Evolutionary conservation across 2,113 vertebrate species (phyloP).

Genomic region (Microtus pennsylvanicus): DNA sequence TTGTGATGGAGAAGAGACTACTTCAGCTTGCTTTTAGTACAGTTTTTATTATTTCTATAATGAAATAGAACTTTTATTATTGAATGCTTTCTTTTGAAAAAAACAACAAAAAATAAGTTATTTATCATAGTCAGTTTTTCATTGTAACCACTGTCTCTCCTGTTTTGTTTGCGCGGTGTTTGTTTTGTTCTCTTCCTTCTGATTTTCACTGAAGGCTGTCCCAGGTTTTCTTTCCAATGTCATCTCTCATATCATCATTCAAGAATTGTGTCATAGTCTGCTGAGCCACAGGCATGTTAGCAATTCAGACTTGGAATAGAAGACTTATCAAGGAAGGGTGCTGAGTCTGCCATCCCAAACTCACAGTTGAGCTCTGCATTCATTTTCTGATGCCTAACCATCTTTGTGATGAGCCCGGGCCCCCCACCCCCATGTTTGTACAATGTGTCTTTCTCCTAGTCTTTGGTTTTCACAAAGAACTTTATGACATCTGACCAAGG

Average conservation of each 20-base stretch:
- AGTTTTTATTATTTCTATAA: conserved; percentile 35
- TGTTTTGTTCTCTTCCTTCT: conserved; percentile 8
- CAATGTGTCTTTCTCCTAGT: background rate
- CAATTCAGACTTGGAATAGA: background rate
- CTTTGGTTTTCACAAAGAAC: conserved; percentile 48
- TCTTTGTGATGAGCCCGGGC: background rate
- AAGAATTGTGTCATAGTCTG: background rate
- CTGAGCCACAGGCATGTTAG: background rate
- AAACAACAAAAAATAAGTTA: background rate
- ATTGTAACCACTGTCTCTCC: background rate
- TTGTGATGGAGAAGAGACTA: background rate
- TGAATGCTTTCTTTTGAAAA: conserved; percentile 36
- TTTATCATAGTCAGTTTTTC: background rate
- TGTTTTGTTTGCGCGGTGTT: background rate
- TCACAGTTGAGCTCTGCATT: background rate
- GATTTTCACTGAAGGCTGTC: conserved; percentile 13
- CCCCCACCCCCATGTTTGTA: background rate
- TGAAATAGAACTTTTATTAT: conserved; percentile 21
- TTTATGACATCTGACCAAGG: conserved; percentile 46
- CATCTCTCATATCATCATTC: background rate
- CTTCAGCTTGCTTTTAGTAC: conserved; percentile 3
- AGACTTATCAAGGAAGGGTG: background rate
- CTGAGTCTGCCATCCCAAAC: background rate
- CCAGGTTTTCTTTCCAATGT: background rate
- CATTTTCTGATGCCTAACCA: background rate